Evolutionary conservation across 1,140 invertebrate species (phyloP).

Genomic region (Temnothorax curvispinosus): DNA sequence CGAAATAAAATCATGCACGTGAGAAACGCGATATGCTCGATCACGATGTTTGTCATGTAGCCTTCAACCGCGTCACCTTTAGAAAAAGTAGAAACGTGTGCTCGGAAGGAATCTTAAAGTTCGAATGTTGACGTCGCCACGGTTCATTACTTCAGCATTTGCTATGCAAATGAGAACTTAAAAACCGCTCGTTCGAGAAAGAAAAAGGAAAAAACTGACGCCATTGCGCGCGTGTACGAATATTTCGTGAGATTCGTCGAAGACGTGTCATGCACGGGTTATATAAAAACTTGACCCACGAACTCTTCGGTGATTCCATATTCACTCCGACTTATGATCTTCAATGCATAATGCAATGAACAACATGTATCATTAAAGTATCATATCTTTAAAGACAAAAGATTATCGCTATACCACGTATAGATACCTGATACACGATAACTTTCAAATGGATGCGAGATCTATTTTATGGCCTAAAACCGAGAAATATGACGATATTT

Average conservation of each 20-base stretch:
- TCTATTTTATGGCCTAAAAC: background rate
- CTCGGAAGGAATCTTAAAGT: constrained; percentile 3
- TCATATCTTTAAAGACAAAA: background rate
- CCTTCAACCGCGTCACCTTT: background rate
- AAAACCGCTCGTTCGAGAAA: background rate
- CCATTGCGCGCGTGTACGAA: background rate
- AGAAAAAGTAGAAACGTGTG: background rate
- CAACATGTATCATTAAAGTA: background rate
- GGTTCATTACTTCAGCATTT: background rate
- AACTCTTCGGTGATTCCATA: background rate
- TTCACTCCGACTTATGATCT: background rate
- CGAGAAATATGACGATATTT: background rate
- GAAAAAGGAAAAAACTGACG: background rate
- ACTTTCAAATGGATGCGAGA: background rate
- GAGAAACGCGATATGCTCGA: background rate
- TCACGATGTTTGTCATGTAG: background rate
- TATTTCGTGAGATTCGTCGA: background rate
- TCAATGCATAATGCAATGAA: background rate
- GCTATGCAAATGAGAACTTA: constrained; percentile 38
- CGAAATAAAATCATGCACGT: background rate
- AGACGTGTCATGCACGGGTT: background rate
- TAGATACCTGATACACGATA: background rate
- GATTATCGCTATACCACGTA: background rate
- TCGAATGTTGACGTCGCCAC: background rate
- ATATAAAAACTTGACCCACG: background rate